phyloP scores from a whole-genome alignment of 2,888 invertebrate species.

The Cataglyphis cursor region DNA sequence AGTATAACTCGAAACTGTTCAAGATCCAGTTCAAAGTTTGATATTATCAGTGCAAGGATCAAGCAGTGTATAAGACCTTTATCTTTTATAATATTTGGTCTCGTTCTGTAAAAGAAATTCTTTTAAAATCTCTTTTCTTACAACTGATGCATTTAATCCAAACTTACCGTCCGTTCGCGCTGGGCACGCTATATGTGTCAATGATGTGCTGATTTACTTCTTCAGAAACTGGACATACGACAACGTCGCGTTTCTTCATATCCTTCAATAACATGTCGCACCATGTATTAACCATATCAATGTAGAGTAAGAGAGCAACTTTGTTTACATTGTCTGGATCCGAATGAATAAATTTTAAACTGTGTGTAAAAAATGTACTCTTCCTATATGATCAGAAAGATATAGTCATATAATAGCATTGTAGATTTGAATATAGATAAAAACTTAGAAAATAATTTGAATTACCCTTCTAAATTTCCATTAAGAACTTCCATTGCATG shows the following conservation, averaged over 20 bases:
- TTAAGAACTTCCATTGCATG: constrained; percentile 72
- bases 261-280: constrained; percentile 77
- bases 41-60: constrained; percentile 79
- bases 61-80: constrained; percentile 83
- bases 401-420: not conserved
- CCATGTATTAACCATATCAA: constrained; percentile 79
- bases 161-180: constrained; percentile 79
- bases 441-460: constrained; percentile 49
- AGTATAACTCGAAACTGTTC: constrained; percentile 79
- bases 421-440: constrained; percentile 1
- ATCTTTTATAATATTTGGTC: constrained; percentile 81
- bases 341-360: constrained; percentile 65
- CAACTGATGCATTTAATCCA: not conserved
- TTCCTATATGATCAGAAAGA: constrained; percentile 62
- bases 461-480: constrained; percentile 71
- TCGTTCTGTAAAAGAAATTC: constrained; percentile 74
- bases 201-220: constrained; percentile 78
- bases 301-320: constrained; percentile 79
- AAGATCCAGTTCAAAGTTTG: constrained; percentile 79
- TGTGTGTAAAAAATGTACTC: constrained; percentile 75
- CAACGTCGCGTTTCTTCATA: constrained; percentile 73
- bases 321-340: constrained; percentile 73
- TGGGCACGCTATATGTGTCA: constrained; percentile 78
- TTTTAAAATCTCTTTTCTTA: not conserved
- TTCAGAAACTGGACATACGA: constrained; percentile 74